Evolutionary conservation across 2,113 vertebrate species (phyloP), one percentile per base, ranked within the genome.

Genomic region (Oxyruncus cristatus): DNA sequence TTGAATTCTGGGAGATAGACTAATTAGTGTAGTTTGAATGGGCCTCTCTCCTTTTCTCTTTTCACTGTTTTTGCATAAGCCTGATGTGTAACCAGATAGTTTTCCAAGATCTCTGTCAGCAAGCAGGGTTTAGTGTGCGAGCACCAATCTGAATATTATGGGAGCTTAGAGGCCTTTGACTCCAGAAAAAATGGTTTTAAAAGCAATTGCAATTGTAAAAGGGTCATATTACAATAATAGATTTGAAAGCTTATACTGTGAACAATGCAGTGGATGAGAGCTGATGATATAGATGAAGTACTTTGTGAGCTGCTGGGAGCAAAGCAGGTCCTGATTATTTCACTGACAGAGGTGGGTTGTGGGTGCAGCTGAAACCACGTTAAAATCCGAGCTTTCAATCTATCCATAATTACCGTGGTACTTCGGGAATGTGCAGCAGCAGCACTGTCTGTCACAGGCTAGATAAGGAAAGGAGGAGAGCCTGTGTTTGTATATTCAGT

Each of bases 161-260:
- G 52, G 83, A 65, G 65, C 82, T 95, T 52, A 81, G 91, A 89
- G 94, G 73, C 39, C 63, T 88, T 91, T 87, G 73, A 91, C 27
- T 11, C 33, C 1, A 2, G 72, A 96, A 91, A 82, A 86, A 91
- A 89, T 81, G 35, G 65, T 84, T 93, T 89, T 71, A 86, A 96
- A 94, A 94, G 59, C 56, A 89, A 78, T 59, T 78, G 47, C 42
- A 52, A 74, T 92, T 88, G 46, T 92, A 12, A 67, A 84, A 93
- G 50, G 72, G 44, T 93, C 2, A 0, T 35, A 32, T 86, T 81
- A 47, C 76, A 77, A 12, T 77, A 88, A 59, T 28, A 71, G 72
- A 26, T 84, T 77, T 66, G 79, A 63, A 96, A 89, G 61, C 71
- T 79, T 79, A 52, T 13, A 27, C 35, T 55, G 50, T 42, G 35